phyloP scores from a whole-genome alignment of 2,113 vertebrate genomes.

The Triplophysa rosa region DNA sequence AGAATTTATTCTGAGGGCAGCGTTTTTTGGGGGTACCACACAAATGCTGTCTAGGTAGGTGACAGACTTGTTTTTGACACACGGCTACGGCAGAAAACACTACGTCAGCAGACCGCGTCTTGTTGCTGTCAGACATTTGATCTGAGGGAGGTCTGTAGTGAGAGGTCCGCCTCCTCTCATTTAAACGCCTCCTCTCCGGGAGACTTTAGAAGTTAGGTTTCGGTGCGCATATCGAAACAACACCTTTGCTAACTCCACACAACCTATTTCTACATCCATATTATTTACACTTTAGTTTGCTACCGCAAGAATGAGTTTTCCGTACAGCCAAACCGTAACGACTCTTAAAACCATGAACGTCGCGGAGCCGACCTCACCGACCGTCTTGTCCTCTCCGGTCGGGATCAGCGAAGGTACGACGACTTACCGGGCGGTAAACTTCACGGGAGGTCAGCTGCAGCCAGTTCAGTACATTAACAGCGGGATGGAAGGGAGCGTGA shows the following conservation, averaged over 20 bases:
- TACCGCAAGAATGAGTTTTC: conserved; percentile 62
- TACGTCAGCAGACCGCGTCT: too few species aligned
- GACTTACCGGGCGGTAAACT: background rate
- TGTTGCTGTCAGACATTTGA: too few species aligned
- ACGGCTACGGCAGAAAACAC: background rate
- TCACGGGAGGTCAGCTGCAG: conserved; percentile 20
- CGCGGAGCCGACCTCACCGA: background rate
- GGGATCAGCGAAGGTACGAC: background rate
- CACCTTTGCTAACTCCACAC: background rate
- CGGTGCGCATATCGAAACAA: background rate
- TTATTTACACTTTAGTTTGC: background rate
- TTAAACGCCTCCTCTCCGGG: background rate
- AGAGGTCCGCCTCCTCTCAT: conserved; percentile 25
- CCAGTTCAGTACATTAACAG: conserved; percentile 56
- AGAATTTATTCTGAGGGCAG: background rate
- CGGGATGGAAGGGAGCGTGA: conserved; percentile 34
- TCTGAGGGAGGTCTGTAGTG: background rate
- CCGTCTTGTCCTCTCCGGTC: background rate
- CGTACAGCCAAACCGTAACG: conserved; percentile 39
- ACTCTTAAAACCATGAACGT: background rate
- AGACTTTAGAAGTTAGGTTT: background rate
- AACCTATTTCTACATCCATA: background rate
- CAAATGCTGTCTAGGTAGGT: background rate
- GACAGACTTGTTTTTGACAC: background rate
- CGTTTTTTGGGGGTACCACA: background rate